Percentiles rank a stretch among this genome's conserved stretches.
Conservation (phyloP, 2,797 vertebrate genomes). For the Fistularia tabacaria region DNA sequence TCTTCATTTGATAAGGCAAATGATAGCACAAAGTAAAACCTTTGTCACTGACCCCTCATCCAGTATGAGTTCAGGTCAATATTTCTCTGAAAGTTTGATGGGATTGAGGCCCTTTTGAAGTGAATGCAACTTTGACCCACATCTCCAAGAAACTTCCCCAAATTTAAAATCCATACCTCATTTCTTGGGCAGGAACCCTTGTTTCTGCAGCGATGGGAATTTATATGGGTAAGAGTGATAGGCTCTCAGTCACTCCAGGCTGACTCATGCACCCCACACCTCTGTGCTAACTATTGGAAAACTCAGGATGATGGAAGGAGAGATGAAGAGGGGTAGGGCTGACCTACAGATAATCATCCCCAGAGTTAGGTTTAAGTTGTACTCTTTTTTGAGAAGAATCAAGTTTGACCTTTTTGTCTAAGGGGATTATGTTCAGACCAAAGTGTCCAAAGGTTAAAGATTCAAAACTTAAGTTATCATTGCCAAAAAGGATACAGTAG, state of each 20-base stretch:
- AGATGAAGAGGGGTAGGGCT: conserved; percentile 25
- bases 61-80: conserved; percentile 52
- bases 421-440: conserved; percentile 33
- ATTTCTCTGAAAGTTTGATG: conserved; percentile 59
- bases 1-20: no score
- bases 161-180: conserved; percentile 81
- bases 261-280: conserved; percentile 36
- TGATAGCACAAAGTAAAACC: no score
- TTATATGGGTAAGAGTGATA: conserved; percentile 49
- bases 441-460: conserved; percentile 22
- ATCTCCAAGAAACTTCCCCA: conserved; percentile 53
- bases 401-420: conserved; percentile 48
- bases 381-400: conserved; percentile 21
- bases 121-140: conserved; percentile 73
- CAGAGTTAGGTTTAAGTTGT: conserved; percentile 21
- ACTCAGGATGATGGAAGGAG: conserved; percentile 40
- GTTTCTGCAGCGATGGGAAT: conserved; percentile 52
- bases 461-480: background rate
- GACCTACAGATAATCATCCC: conserved; percentile 66
- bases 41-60: conserved; percentile 39
- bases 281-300: conserved; percentile 36
- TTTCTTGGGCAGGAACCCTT: conserved; percentile 65
- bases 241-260: conserved; percentile 59
- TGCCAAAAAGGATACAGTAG: background rate
- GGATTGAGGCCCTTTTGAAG: conserved; percentile 52